These are phyloP conservation scores for Phrynosoma platyrhinos DNA, from an alignment of 2,113 vertebrate genomes.

Conservation along the genomic window DNA sequence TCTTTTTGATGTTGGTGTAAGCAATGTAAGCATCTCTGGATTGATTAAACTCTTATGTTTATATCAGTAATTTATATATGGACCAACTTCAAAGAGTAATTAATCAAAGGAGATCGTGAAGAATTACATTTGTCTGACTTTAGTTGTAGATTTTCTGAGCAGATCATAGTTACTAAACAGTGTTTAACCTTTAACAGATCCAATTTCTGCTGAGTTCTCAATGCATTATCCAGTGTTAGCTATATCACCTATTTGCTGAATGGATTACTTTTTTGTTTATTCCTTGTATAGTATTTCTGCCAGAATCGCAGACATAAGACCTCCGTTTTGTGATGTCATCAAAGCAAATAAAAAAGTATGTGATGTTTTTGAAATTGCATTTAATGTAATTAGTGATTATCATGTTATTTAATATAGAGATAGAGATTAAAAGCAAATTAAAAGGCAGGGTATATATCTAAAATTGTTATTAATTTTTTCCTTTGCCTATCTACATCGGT, in stretches of 20 bases:
- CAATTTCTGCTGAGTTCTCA: background rate
- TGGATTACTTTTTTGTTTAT: background rate
- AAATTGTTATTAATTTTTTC: background rate
- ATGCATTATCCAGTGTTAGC: background rate
- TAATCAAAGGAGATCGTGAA: conserved; percentile 58
- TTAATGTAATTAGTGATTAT: background rate
- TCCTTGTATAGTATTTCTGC: background rate
- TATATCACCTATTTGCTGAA: background rate
- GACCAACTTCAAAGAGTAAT: conserved; percentile 55
- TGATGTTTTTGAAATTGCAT: background rate
- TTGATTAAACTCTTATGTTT: conserved; percentile 10
- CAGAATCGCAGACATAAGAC: background rate
- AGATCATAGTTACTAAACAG: conserved; percentile 49
- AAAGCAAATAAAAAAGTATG: background rate
- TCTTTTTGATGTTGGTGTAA: too few species aligned
- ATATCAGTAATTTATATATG: background rate
- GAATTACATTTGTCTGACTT: conserved; percentile 53
- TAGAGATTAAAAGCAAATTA: background rate
- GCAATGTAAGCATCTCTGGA: fast-evolving
- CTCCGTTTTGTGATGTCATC: conserved; percentile 1
- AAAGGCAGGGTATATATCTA: background rate
- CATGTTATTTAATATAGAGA: background rate
- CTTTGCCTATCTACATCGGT: background rate
- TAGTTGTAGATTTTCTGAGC: conserved; percentile 36
- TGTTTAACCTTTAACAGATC: background rate